Percentiles rank a stretch among this genome's conserved stretches.
Evolutionary conservation across 2,888 invertebrate genomes (phyloP).

Genomic region (Caradrina clavipalpis): DNA sequence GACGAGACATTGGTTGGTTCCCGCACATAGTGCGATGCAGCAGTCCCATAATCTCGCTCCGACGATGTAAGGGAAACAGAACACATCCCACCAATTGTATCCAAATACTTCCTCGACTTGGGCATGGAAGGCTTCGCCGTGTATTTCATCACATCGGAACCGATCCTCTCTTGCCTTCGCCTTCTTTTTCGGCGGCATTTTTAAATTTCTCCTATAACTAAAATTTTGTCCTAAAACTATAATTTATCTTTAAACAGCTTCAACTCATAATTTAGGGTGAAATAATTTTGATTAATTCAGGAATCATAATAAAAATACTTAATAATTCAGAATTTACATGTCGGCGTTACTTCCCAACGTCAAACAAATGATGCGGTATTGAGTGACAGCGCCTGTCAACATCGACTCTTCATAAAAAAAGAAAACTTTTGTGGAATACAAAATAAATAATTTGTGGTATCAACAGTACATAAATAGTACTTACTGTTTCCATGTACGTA

Average conservation of each 20-base stretch:
- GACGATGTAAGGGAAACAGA: constrained; percentile 83
- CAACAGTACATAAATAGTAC: too few relatives aligned
- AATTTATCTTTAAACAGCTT: neutral
- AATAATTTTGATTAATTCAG: constrained; percentile 24
- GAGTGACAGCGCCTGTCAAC: neutral
- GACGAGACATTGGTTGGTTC: constrained; percentile 81
- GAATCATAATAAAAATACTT: neutral
- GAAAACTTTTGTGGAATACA: too few relatives aligned
- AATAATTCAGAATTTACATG: constrained; percentile 1
- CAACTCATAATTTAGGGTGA: constrained; percentile 44
- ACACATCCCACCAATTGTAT: constrained; percentile 84
- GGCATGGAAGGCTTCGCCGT: constrained; percentile 76
- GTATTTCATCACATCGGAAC: constrained; percentile 72
- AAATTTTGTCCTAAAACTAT: neutral
- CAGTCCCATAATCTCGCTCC: constrained; percentile 79
- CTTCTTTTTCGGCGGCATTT: constrained; percentile 73
- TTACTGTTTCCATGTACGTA: too few relatives aligned
- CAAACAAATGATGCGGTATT: neutral
- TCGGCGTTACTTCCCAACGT: constrained; percentile 13
- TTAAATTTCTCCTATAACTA: constrained; percentile 43
- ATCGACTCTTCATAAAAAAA: too few relatives aligned
- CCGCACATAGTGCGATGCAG: constrained; percentile 77
- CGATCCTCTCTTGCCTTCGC: constrained; percentile 44
- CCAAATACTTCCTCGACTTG: constrained; percentile 76
- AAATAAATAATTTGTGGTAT: too few relatives aligned